Evolutionary conservation across 2,888 invertebrate genomes (phyloP).

Genomic region (Ophonus ardosiacus): DNA sequence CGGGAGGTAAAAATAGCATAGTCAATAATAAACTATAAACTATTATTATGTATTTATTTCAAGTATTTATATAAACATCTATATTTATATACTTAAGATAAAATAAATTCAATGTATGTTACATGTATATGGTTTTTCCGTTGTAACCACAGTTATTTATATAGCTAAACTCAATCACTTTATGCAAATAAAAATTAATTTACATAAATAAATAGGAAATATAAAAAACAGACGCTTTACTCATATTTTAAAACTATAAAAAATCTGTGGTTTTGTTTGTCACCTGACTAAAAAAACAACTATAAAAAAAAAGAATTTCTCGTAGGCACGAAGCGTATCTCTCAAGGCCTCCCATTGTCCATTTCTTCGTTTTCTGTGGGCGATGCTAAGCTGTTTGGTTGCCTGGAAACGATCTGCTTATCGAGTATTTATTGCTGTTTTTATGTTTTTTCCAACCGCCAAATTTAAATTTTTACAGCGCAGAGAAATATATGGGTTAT

Average conservation of each 20-base stretch:
- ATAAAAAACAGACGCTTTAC: neutral
- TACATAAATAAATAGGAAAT: neutral
- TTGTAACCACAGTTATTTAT: too few species aligned
- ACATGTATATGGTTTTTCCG: too few species aligned
- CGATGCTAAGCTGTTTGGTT: slow-evolving; percentile 17
- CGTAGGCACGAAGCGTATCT: neutral
- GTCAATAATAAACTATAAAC: too few species aligned
- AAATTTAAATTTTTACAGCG: neutral
- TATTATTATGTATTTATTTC: too few species aligned
- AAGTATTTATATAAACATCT: too few species aligned
- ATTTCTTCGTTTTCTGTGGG: slow-evolving; percentile 19
- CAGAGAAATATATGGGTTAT: neutral
- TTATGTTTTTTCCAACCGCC: neutral
- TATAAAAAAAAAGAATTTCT: slow-evolving; percentile 8
- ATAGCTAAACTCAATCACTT: too few species aligned
- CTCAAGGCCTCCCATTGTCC: slow-evolving; percentile 8
- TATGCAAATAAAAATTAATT: too few species aligned
- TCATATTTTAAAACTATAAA: neutral
- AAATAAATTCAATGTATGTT: too few species aligned
- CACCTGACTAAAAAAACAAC: neutral
- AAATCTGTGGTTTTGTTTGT: neutral
- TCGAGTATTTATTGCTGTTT: slow-evolving; percentile 21
- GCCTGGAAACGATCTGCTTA: slow-evolving; percentile 34
- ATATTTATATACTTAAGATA: too few species aligned
- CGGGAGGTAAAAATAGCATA: too few species aligned